Evolutionary conservation across 1,140 invertebrate genomes (phyloP).

Genomic region (Drosophila melanica): DNA sequence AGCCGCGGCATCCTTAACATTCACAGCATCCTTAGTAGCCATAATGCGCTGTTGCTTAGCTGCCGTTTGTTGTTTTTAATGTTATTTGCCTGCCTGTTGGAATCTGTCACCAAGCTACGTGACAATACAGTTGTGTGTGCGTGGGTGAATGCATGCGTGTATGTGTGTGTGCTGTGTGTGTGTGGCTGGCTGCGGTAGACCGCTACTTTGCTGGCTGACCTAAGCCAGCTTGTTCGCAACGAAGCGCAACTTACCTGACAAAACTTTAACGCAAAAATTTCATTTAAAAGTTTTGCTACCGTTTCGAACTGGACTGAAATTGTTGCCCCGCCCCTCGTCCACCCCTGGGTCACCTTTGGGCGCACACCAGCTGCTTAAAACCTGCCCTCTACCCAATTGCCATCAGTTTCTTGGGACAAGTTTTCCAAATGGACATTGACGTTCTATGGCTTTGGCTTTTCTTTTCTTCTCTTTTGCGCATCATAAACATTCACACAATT

Average conservation of each 20-base stretch:
- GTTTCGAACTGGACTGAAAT: slow-evolving; percentile 18
- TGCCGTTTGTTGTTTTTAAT: slow-evolving; percentile 77
- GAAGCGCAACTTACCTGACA: slow-evolving; percentile 61
- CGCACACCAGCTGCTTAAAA: slow-evolving; percentile 70
- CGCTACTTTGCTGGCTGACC: slow-evolving; percentile 59
- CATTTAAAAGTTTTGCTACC: slow-evolving; percentile 77
- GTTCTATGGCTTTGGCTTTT: slow-evolving; percentile 58
- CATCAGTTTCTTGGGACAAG: slow-evolving; percentile 65
- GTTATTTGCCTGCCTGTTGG: slow-evolving; percentile 72
- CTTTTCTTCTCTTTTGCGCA: slow-evolving; percentile 18
- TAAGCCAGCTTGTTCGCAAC: slow-evolving; percentile 60
- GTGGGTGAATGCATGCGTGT: neutral
- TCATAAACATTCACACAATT: slow-evolving; percentile 70
- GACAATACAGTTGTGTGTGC: slow-evolving; percentile 61
- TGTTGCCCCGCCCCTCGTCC: neutral
- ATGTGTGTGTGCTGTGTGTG: slow-evolving; percentile 4
- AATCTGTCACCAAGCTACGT: slow-evolving; percentile 80
- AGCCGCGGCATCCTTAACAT: neutral
- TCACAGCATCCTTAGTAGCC: slow-evolving; percentile 26
- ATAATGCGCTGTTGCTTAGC: slow-evolving; percentile 35
- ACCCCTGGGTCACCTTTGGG: slow-evolving; percentile 44
- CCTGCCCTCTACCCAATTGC: slow-evolving; percentile 24
- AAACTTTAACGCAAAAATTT: slow-evolving; percentile 82
- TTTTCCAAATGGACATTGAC: slow-evolving; percentile 79
- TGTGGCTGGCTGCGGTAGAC: slow-evolving; percentile 57